phyloP scores from a whole-genome alignment of 2,888 invertebrate species.

The Erebia aethiops region DNA sequence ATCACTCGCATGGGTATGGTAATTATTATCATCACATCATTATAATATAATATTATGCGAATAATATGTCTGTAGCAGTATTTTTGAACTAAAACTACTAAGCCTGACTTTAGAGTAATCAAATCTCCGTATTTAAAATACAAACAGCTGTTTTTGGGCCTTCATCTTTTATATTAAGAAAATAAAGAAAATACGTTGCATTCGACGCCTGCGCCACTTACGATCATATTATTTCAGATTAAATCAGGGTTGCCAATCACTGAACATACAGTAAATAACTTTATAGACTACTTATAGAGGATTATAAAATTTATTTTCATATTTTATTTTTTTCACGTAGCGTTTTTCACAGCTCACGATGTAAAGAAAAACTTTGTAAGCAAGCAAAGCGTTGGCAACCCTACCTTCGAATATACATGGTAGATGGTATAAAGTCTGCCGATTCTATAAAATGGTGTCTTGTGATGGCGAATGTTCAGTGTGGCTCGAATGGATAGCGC shows the following conservation, averaged over 20 bases:
- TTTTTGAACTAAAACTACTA: no score
- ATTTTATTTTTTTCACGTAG: background rate
- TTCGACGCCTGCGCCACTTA: background rate
- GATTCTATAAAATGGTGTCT: slow-evolving; percentile 44
- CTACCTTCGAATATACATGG: slow-evolving; percentile 19
- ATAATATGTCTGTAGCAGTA: no score
- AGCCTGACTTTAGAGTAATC: no score
- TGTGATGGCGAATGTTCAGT: slow-evolving; percentile 48
- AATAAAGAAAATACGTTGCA: background rate
- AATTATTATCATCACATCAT: no score
- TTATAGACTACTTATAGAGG: no score
- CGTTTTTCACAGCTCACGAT: no score
- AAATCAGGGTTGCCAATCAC: slow-evolving; percentile 16
- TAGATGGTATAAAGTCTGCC: slow-evolving; percentile 51
- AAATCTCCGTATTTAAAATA: no score
- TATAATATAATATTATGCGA: no score
- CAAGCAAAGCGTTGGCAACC: slow-evolving; percentile 12
- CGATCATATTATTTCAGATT: slow-evolving; percentile 16
- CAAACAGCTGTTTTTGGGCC: no score
- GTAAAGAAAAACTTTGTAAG: background rate
- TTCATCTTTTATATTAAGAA: no score
- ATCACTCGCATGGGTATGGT: background rate
- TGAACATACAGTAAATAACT: background rate
- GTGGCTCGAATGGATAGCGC: slow-evolving; percentile 46
- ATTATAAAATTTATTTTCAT: background rate